These are phyloP conservation scores for Siniperca scherzeri DNA, from an alignment of 2,797 vertebrate genomes.

Conservation along the genomic window DNA sequence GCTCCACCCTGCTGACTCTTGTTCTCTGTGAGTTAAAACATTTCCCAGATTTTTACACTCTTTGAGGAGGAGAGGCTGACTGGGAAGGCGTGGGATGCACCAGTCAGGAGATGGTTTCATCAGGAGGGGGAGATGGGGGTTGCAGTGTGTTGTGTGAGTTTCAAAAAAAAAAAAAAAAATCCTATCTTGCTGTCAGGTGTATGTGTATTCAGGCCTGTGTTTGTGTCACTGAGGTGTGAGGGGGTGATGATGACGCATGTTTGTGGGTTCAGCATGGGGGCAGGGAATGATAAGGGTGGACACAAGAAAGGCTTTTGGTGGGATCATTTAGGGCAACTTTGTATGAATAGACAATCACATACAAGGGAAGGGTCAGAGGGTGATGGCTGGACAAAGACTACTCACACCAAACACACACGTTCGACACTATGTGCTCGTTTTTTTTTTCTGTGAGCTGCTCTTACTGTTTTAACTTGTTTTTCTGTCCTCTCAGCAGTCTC, in stretches of 20 bases:
- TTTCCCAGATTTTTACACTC: slow-evolving; percentile 40
- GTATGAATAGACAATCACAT: slow-evolving; percentile 34
- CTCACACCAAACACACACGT: slow-evolving; percentile 38
- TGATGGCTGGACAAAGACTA: slow-evolving; percentile 51
- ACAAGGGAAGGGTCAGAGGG: slow-evolving; percentile 64
- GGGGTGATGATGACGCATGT: slow-evolving; percentile 49
- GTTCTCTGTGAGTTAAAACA: slow-evolving; percentile 48
- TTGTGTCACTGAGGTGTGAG: slow-evolving; percentile 51
- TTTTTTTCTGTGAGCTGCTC: slow-evolving; percentile 22
- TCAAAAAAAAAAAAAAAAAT: slow-evolving; percentile 24
- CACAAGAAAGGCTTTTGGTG: slow-evolving; percentile 63
- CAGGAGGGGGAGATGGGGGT: neutral
- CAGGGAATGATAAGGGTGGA: slow-evolving; percentile 46
- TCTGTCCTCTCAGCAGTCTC: slow-evolving; percentile 82
- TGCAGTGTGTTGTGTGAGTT: slow-evolving; percentile 16
- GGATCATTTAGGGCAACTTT: slow-evolving; percentile 33
- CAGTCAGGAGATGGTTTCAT: slow-evolving; percentile 53
- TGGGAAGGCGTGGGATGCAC: slow-evolving; percentile 74
- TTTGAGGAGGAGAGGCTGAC: slow-evolving; percentile 66
- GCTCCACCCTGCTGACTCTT: slow-evolving; percentile 60
- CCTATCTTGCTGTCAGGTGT: slow-evolving; percentile 45
- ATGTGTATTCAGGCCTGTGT: slow-evolving; percentile 42
- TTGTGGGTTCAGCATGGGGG: slow-evolving; percentile 26
- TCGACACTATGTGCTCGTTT: slow-evolving; percentile 32
- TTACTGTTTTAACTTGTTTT: slow-evolving; percentile 64